A percentile compares a stretch with the other conserved stretches of the same genome.
Evolutionary conservation across 2,113 vertebrate genomes (phyloP).

Genomic region (Chamaea fasciata): DNA sequence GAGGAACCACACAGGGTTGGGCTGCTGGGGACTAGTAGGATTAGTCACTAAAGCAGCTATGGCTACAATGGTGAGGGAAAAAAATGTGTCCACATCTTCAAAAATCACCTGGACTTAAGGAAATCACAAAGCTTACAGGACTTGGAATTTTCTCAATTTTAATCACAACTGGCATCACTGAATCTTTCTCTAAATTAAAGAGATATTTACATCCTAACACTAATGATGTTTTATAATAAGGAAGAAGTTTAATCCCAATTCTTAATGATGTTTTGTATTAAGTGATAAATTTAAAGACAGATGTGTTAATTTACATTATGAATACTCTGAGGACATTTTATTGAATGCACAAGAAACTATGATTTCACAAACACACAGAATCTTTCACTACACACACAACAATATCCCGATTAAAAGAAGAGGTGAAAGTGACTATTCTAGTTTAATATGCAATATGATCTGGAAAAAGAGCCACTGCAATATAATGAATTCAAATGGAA

Average conservation of each 20-base stretch:
- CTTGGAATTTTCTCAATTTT: not conserved
- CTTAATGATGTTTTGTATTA: not conserved
- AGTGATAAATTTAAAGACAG: not conserved
- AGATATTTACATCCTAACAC: not conserved
- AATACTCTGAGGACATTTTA: not conserved
- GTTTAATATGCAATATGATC: not conserved
- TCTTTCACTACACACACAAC: not conserved
- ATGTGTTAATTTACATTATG: not conserved
- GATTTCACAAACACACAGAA: not conserved
- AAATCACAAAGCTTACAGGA: not conserved
- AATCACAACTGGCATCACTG: not conserved
- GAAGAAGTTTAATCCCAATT: not conserved
- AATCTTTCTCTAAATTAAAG: not conserved
- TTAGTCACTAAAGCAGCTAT: not conserved
- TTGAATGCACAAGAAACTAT: not conserved
- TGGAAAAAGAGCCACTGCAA: not conserved
- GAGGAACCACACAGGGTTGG: not conserved
- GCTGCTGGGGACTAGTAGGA: not conserved
- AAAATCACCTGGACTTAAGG: not conserved
- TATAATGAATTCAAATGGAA: not conserved
- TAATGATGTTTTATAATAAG: not conserved
- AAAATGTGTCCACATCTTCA: not conserved
- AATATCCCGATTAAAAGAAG: not conserved
- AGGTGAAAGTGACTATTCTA: not conserved
- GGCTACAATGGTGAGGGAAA: not conserved